phyloP scores from a whole-genome alignment of 2,797 vertebrate genomes.

The Enteromius trimaculatus region DNA sequence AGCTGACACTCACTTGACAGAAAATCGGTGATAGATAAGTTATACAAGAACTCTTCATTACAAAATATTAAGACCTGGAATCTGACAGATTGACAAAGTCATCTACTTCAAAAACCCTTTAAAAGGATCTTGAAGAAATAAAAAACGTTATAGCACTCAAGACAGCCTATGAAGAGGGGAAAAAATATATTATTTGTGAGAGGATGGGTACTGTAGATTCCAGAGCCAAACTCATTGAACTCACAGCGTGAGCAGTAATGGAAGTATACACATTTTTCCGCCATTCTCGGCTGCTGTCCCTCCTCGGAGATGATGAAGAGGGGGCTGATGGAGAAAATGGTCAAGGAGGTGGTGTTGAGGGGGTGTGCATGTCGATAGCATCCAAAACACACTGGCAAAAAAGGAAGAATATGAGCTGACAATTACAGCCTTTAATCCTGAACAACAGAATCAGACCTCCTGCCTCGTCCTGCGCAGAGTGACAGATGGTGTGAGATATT shows the following conservation, averaged over 20 bases:
- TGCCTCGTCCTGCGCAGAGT: conserved; percentile 59
- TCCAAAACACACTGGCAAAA: conserved; percentile 42
- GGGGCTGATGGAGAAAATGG: conserved; percentile 13
- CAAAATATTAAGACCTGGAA: neutral
- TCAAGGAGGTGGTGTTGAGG: conserved; percentile 13
- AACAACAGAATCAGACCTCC: conserved; percentile 63
- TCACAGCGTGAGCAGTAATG: conserved; percentile 57
- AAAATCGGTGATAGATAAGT: conserved; percentile 8
- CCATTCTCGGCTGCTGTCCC: conserved; percentile 33
- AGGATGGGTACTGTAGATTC: conserved; percentile 17
- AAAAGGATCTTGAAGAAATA: neutral
- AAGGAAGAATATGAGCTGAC: conserved; percentile 54
- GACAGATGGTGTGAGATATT: conserved; percentile 75
- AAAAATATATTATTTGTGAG: conserved; percentile 9
- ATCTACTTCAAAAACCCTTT: neutral
- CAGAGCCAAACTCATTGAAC: conserved; percentile 36
- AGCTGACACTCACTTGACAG: conserved; percentile 12
- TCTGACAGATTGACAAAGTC: neutral
- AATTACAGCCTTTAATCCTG: conserved; percentile 69
- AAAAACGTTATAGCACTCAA: conserved; percentile 3
- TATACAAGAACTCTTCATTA: conserved; percentile 16
- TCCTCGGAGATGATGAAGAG: conserved; percentile 18
- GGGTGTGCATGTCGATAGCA: conserved; percentile 37
- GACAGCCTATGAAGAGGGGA: neutral
- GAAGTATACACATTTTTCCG: conserved; percentile 39